Evolutionary conservation across 2,888 invertebrate genomes (phyloP).

Genomic region (Xestia ashworthii): DNA sequence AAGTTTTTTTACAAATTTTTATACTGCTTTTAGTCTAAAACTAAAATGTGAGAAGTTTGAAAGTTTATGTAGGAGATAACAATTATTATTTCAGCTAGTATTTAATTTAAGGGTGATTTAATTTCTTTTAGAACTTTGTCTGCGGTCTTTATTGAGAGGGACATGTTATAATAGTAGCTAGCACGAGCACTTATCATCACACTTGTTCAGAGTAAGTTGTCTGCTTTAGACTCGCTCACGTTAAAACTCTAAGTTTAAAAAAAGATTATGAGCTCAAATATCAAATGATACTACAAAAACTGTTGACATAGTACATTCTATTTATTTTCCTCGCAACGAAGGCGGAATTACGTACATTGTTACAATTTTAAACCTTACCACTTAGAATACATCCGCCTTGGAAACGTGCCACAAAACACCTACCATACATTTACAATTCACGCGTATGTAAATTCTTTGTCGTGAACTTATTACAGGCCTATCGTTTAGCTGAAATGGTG

Average conservation of each 20-base stretch:
- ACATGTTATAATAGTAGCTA: no score
- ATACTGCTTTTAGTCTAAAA: not conserved
- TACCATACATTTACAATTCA: slow-evolving; percentile 21
- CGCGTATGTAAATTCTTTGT: slow-evolving; percentile 29
- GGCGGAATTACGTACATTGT: slow-evolving; percentile 4
- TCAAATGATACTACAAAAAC: no score
- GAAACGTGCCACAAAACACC: slow-evolving; percentile 33
- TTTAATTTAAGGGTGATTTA: not conserved
- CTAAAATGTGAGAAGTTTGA: slow-evolving; percentile 20
- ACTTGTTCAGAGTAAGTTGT: no score
- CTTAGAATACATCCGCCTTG: slow-evolving; percentile 28
- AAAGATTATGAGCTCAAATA: no score
- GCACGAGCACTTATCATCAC: no score
- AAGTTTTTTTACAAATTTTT: not conserved
- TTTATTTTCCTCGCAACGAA: not conserved
- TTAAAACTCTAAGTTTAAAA: no score
- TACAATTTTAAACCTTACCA: slow-evolving; percentile 35
- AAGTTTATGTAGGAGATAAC: slow-evolving; percentile 6
- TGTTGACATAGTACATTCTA: no score
- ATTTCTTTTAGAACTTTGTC: not conserved
- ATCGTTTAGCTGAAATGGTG: not conserved
- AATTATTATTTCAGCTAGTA: slow-evolving; percentile 2
- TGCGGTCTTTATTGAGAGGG: not conserved
- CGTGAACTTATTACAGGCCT: slow-evolving; percentile 1
- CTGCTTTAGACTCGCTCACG: no score